These are phyloP conservation scores for Porites cylindrica DNA, from an alignment of 92 coral and sea anemone genomes.

Conservation along the genomic window DNA sequence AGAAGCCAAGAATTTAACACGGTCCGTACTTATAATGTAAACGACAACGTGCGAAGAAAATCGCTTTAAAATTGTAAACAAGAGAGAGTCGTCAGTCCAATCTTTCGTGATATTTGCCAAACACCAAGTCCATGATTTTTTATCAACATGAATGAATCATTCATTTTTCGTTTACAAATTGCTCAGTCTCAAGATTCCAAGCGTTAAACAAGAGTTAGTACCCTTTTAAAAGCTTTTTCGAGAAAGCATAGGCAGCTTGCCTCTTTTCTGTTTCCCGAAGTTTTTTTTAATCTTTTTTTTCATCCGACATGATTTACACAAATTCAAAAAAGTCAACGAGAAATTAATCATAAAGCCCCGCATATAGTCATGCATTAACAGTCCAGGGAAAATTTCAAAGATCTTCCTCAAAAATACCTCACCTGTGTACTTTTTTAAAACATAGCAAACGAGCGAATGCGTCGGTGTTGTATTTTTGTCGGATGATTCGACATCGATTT, in stretches of 20 bases:
- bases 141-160: slow-evolving; percentile 30
- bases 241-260: not conserved
- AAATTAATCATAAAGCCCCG: no score
- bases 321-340: not conserved
- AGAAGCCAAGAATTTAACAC: slow-evolving; percentile 68
- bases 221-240: not conserved
- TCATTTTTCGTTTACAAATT: slow-evolving; percentile 18
- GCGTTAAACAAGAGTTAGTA: not conserved
- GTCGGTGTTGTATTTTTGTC: not conserved
- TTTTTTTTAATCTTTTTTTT: not conserved
- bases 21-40: slow-evolving; percentile 15
- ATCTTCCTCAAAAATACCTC: no score
- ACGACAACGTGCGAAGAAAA: slow-evolving; percentile 55
- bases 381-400: no score
- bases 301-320: not conserved
- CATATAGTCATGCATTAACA: no score
- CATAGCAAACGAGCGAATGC: not conserved
- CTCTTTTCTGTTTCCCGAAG: not conserved
- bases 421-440: not conserved
- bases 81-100: not conserved
- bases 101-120: slow-evolving; percentile 8
- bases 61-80: slow-evolving; percentile 59
- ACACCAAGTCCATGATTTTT: not conserved
- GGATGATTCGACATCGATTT: slow-evolving; percentile 14
- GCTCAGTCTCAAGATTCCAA: not conserved